phyloP scores from a whole-genome alignment of 2,888 invertebrate species.

The Sinopyrophorus schimmeli region DNA sequence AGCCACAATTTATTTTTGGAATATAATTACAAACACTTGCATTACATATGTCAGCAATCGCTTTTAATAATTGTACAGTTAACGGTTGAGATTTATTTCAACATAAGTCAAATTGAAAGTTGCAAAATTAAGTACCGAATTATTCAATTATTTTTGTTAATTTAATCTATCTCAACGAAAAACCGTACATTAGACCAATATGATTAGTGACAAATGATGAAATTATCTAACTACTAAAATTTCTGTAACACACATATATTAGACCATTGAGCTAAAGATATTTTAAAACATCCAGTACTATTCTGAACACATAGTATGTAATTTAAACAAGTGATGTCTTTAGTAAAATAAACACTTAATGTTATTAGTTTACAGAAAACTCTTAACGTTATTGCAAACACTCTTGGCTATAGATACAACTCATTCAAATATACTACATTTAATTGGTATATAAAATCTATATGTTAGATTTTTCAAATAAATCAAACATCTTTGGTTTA shows the following conservation, averaged over 20 bases:
- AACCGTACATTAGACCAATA: conserved; percentile 44
- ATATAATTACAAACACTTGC: conserved; percentile 42
- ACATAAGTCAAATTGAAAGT: not conserved
- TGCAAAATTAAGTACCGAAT: conserved; percentile 6
- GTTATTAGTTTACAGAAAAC: conserved; percentile 6
- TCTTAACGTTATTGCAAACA: conserved; percentile 8
- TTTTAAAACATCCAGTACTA: conserved; percentile 20
- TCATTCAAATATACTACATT: too few species aligned
- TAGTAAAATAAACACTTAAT: too few species aligned
- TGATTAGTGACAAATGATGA: conserved; percentile 40
- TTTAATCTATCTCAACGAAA: conserved; percentile 37
- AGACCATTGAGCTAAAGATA: conserved; percentile 21
- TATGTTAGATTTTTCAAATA: too few species aligned
- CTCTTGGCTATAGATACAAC: not conserved
- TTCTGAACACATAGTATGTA: conserved; percentile 20
- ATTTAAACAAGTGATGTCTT: too few species aligned
- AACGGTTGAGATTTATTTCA: conserved; percentile 29
- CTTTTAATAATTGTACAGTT: conserved; percentile 21
- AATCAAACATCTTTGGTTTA: not conserved
- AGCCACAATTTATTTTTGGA: conserved; percentile 44
- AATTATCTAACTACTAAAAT: conserved; percentile 32
- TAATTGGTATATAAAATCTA: too few species aligned
- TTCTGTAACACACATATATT: conserved; percentile 19
- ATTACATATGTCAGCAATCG: conserved; percentile 39
- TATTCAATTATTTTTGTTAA: not conserved